Percentiles rank a stretch among this genome's conserved stretches.
phyloP scores from a whole-genome alignment of 2,888 invertebrate genomes.

The Tachina grossa region DNA sequence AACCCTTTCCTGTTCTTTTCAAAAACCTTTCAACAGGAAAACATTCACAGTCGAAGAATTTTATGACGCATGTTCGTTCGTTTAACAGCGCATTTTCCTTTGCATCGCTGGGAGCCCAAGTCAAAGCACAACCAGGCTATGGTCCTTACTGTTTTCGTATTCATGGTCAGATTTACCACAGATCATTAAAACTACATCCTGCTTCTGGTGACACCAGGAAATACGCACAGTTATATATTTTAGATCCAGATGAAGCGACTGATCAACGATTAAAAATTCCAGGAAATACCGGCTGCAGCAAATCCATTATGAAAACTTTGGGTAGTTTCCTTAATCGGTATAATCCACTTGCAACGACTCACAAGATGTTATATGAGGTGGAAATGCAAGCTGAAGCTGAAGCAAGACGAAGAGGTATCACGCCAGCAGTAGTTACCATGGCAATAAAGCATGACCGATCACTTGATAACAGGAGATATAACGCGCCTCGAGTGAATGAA shows the following conservation, averaged over 20 bases:
- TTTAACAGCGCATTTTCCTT: slow-evolving; percentile 28
- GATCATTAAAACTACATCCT: slow-evolving; percentile 23
- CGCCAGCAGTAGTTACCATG: background rate
- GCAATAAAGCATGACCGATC: slow-evolving; percentile 4
- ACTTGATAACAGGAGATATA: slow-evolving; percentile 6
- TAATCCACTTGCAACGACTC: slow-evolving; percentile 1
- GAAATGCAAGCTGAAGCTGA: slow-evolving; percentile 5
- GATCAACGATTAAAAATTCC: slow-evolving; percentile 11
- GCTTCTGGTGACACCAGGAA: slow-evolving; percentile 2
- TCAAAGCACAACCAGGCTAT: slow-evolving; percentile 14
- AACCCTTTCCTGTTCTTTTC: background rate
- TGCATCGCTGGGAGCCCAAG: slow-evolving; percentile 12
- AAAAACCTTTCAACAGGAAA: background rate
- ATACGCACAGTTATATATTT: no score
- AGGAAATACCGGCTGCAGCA: slow-evolving; percentile 11
- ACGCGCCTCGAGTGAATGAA: background rate
- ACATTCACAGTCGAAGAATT: background rate
- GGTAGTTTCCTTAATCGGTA: background rate
- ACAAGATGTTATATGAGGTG: slow-evolving; percentile 13
- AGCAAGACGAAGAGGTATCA: background rate
- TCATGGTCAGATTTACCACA: slow-evolving; percentile 33
- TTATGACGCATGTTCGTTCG: slow-evolving; percentile 21
- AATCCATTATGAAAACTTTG: background rate
- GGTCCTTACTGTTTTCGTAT: slow-evolving; percentile 31
- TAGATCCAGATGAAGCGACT: no score